Base-by-base conservation (phyloP, 2,113 vertebrate species). In the Calidris pugnax region DNA sequence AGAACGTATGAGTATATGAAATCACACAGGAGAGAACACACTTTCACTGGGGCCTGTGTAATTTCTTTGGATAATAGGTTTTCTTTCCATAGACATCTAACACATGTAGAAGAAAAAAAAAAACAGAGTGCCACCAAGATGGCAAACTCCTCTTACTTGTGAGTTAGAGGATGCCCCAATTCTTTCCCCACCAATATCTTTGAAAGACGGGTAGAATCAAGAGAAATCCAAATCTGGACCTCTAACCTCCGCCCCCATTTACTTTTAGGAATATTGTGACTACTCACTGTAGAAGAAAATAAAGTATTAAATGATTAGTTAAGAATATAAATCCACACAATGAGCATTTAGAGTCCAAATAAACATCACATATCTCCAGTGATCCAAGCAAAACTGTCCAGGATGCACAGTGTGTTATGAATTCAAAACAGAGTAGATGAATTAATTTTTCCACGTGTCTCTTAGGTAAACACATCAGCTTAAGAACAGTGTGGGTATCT, bases 161-260 rank as follows among this genome's bases (percentile, higher is more conserved):
- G 33, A 62, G 27, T 45, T 69, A 50, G 15, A 57, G 57, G 18
- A 64, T 48, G 48, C 8, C 16, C 21, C 21, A 68, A 0, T 76
- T 91, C 51, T 43, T 60, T 69, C 14, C 45, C 16, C 23, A 88
- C 3, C 16, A 26, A 45, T 8, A 17, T 28, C 39, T 85, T 67
- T 39, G 53, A 75, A 74, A 87, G 48, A 2, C n/a, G 59, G 15
- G 3, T n/a, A 66, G n/a, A 21, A 7, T 43, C 35, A 81, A 47
- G 39, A 81, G 39, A 66, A 85, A 17, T 50, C 37, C 22, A 71
- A 75, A 68, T 43, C 73, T 22, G 12, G 19, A 43, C 12, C 55
- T 12, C 24, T 35, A 51, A 27, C 47, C 2, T 11, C 9, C 1
- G 10, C 1, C 12, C 5, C 8, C 5, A 43, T 59, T 30, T 68